Percentiles rank a stretch among this genome's conserved stretches.
phyloP scores from a whole-genome alignment of 2,113 vertebrate species.

The Baryphthengus martii region DNA sequence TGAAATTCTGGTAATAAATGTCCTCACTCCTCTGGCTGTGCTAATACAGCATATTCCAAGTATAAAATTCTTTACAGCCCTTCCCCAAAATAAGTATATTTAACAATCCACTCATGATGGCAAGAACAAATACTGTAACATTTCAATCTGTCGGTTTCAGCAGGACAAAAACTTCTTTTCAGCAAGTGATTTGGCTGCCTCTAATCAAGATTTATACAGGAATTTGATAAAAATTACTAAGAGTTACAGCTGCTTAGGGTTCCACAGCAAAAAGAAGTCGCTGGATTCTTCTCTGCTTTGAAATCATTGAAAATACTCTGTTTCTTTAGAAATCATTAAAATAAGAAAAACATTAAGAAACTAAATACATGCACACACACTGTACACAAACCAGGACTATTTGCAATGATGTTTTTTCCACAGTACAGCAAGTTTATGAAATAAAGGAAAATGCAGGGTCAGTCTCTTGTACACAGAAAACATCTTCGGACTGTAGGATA shows the following conservation, averaged over 20 bases:
- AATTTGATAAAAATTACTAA: background rate
- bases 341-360: background rate
- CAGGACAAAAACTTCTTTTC: background rate
- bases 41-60: background rate
- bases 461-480: background rate
- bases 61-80: background rate
- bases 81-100: background rate
- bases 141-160: background rate
- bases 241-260: background rate
- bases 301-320: background rate
- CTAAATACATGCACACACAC: accelerated
- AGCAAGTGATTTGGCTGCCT: background rate
- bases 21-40: background rate
- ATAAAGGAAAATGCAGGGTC: background rate
- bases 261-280: background rate
- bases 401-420: background rate
- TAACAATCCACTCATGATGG: background rate
- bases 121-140: background rate
- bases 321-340: background rate
- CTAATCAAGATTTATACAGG: background rate
- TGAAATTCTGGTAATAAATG: background rate
- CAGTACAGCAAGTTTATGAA: background rate
- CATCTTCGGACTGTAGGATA: background rate
- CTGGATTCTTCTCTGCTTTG: background rate
- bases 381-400: background rate